These are phyloP conservation scores for Pardalotus punctatus DNA, from an alignment of 2,113 vertebrate species.

Conservation along the genomic window DNA sequence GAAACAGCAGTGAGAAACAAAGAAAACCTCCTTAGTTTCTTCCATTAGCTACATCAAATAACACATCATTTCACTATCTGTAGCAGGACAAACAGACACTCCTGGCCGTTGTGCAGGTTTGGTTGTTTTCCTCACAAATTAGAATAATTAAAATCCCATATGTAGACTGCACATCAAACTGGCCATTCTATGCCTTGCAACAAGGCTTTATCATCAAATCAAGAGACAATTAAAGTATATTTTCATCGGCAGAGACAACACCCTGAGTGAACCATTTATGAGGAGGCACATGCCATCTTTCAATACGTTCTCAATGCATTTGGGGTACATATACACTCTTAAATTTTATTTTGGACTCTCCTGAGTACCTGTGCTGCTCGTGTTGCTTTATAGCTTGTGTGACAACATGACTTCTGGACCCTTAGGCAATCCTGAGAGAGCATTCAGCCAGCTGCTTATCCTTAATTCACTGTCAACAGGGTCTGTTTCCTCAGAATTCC, in stretches of 20 bases:
- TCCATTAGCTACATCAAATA: not conserved
- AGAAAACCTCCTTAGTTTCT: not conserved
- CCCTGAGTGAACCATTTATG: not conserved
- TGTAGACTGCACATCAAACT: not conserved
- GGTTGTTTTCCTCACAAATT: not conserved
- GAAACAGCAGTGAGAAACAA: not conserved
- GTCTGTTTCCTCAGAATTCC: not conserved
- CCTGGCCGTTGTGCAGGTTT: not conserved
- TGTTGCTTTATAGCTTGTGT: not conserved
- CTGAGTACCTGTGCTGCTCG: not conserved
- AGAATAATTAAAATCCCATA: not conserved
- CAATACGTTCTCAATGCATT: not conserved
- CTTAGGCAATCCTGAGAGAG: not conserved
- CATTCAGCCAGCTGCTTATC: not conserved
- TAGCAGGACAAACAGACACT: not conserved
- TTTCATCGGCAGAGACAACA: not conserved
- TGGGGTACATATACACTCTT: not conserved
- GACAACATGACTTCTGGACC: not conserved
- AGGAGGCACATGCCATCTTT: not conserved
- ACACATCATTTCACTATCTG: not conserved
- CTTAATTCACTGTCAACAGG: not conserved
- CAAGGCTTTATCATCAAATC: not conserved
- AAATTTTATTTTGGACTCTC: not conserved
- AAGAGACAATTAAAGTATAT: not conserved
- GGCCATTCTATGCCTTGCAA: not conserved